Base-by-base conservation (phyloP, 2,888 invertebrate species). In the Hypolimnas misippus region DNA sequence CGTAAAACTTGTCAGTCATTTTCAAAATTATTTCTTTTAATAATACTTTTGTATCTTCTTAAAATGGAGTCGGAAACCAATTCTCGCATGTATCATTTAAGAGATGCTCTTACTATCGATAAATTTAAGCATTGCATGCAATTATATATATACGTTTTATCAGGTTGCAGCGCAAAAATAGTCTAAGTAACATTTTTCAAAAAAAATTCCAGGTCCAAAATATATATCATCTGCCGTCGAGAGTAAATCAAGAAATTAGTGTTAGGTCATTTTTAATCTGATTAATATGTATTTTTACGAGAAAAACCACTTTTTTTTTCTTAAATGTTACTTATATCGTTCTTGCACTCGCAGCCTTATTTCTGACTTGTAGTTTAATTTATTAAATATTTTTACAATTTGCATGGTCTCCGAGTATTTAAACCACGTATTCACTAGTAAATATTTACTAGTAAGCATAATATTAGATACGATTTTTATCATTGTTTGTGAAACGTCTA, bases 81-180 rank as follows among this genome's bases (percentile, higher is more conserved):
- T 55, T 29, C 49, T 63, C 31, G 66, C 66, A 67, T 67, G 66
- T 53, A 16, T 16, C 50, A 52, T 58, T 61, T 44, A 51, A 42
- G 38, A 44, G 2, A 25, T 25, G 5, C 12, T 19, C 51, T 46
- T 53, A 17, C 12, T 40, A 38, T 38, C 12, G 19, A 51, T 44
- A 17, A 53, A 33, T 44, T 38, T 49, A 10, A 46, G 35, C 12
- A 14, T 51, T 42, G 58, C 58, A 58, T 58, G 59, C 35, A 56
- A 51, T 38, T 46, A 29, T 53, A 4, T 35, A 10, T n/a, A 46
- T 19, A 44, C 12, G 12, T n/a, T 21, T n/a, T 56, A 33, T 57
- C 10, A 19, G 33, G 33, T 21, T 33, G n/a, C 21, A 25, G 25
- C 25, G 25, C 25, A 25, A 25, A 5, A 25, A 25, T 5, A 5